Evolutionary conservation across 2,888 invertebrate species (phyloP).

Genomic region (Plebejus anna): DNA sequence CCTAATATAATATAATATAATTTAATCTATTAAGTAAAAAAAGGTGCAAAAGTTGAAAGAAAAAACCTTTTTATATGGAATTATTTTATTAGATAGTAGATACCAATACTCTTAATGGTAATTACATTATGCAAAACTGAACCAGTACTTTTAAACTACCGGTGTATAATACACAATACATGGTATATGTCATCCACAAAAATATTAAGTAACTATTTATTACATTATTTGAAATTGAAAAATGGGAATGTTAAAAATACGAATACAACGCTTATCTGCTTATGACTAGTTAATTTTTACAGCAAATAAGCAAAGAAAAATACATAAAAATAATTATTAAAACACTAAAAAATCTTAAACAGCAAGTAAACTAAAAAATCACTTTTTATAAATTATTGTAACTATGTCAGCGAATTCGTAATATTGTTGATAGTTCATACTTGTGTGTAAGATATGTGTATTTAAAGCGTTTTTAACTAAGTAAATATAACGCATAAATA

Average conservation of each 20-base stretch:
- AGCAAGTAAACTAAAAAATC: not conserved
- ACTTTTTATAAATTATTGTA: not conserved
- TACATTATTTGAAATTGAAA: not conserved
- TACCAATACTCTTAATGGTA: constrained; percentile 47
- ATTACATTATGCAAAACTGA: constrained; percentile 40
- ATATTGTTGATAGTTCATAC: not conserved
- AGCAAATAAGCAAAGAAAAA: constrained; percentile 53
- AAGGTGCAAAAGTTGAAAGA: not conserved
- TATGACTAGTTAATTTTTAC: constrained; percentile 68
- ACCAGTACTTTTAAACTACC: constrained; percentile 29
- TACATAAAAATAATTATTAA: not conserved
- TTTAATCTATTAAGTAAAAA: too few relatives aligned
- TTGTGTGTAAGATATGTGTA: not conserved
- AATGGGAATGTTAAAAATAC: constrained; percentile 25
- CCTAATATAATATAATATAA: too few relatives aligned
- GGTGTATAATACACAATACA: constrained; percentile 16
- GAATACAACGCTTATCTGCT: constrained; percentile 49
- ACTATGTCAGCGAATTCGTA: not conserved
- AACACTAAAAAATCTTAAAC: constrained; percentile 13
- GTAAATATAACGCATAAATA: constrained; percentile 34
- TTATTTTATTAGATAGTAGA: constrained; percentile 30
- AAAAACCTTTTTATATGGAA: constrained; percentile 8
- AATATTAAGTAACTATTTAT: constrained; percentile 7
- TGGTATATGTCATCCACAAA: constrained; percentile 8
- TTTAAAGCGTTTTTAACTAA: constrained; percentile 28